These are phyloP conservation scores for Abrostola triplasia DNA, from an alignment of 2,888 invertebrate species.

Conservation along the genomic window DNA sequence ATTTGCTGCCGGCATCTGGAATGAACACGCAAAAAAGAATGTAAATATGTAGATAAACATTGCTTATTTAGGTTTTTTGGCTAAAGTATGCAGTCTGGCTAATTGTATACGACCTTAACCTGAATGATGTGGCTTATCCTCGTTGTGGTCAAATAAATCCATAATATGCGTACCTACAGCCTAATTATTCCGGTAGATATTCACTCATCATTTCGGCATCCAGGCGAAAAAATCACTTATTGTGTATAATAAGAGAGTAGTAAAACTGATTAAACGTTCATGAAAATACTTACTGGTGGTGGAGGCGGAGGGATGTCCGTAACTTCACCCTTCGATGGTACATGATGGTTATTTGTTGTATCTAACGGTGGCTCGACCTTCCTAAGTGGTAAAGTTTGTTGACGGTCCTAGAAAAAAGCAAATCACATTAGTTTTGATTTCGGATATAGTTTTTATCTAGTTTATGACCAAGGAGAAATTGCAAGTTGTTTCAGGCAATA, in stretches of 20 bases:
- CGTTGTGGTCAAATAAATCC: no score
- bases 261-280: not conserved
- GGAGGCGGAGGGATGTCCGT: slow-evolving; percentile 88
- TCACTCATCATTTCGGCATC: no score
- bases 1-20: slow-evolving; percentile 79
- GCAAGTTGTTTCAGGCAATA: no score
- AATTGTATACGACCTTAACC: no score
- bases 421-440: slow-evolving; percentile 5
- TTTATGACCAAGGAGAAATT: no score
- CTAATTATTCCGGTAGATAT: no score
- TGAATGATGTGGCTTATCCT: no score
- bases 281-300: slow-evolving; percentile 85
- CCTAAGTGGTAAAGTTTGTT: slow-evolving; percentile 73
- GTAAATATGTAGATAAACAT: not conserved
- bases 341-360: slow-evolving; percentile 56
- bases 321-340: slow-evolving; percentile 62
- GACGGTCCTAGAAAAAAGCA: slow-evolving; percentile 73
- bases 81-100: no score
- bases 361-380: slow-evolving; percentile 64
- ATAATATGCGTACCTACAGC: no score
- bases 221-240: no score
- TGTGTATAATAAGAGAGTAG: not conserved
- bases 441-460: no score
- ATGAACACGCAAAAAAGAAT: slow-evolving; percentile 30
- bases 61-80: not conserved